A percentile compares a stretch with the other conserved stretches of the same genome.
phyloP scores from a whole-genome alignment of 1,140 invertebrate genomes.

The Drosophila ironensis region DNA sequence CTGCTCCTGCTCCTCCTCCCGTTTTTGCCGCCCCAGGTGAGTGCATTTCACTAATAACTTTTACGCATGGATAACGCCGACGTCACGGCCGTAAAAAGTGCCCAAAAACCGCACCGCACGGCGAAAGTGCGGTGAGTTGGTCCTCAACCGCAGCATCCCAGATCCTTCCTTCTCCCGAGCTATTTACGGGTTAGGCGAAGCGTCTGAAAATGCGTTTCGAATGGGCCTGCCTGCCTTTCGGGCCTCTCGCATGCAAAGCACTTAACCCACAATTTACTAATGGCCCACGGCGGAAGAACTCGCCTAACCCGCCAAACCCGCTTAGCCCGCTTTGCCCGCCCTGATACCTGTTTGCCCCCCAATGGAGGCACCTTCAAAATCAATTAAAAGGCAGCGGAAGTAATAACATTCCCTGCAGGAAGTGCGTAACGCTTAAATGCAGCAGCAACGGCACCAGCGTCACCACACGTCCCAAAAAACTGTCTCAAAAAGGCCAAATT shows the following conservation, averaged over 20 bases:
- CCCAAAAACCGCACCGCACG: conserved; percentile 60
- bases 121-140: conserved; percentile 54
- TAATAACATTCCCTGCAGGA: conserved; percentile 76
- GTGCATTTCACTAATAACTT: conserved; percentile 76
- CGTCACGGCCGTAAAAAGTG: conserved; percentile 50
- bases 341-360: neutral
- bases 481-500: neutral
- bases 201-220: conserved; percentile 41
- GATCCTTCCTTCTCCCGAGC: conserved; percentile 15
- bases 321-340: neutral
- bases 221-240: conserved; percentile 8
- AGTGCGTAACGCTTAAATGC: conserved; percentile 75
- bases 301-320: neutral
- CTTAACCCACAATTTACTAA: conserved; percentile 78
- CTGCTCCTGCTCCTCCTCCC: neutral
- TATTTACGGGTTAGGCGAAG: conserved; percentile 48
- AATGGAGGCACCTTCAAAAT: conserved; percentile 73
- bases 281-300: conserved; percentile 52
- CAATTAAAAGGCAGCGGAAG: conserved; percentile 78
- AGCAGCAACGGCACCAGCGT: conserved; percentile 33
- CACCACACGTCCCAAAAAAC: neutral
- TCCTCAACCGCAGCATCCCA: conserved; percentile 37
- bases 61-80: conserved; percentile 68
- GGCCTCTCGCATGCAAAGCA: conserved; percentile 49
- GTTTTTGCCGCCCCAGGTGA: conserved; percentile 17